Base-by-base conservation (phyloP, 2,888 invertebrate species). In the Charanyca ferruginea region DNA sequence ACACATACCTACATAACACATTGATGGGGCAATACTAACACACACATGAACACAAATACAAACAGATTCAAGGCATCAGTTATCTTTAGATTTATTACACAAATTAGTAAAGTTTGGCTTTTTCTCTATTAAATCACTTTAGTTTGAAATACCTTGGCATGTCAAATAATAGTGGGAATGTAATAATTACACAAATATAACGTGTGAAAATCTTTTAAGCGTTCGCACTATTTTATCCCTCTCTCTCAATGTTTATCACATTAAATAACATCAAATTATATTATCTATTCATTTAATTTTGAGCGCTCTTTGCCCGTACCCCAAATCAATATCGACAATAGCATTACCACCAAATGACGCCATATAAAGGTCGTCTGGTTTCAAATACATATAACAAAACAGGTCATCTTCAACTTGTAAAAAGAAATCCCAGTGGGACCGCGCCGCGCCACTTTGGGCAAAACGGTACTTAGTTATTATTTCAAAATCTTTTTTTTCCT, bases 381-480 rank as follows among this genome's bases (percentile, higher is more conserved):
- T 63, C 52, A 77, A 69, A 80, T 80, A n/a, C n/a, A n/a, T n/a
- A 62, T 60, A 75, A 62, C 76, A 63, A 70, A 77, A 77, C 78
- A 72, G 68, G 77, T 68, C 73, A 61, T 77, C 42, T 65, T 59
- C 45, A 63, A 70, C 32, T 52, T 67, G n/a, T 41, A 42, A 65
- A 79, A 73, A 65, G 66, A 65, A 77, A 66, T 65, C 79, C 74
- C 81, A 70, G 59, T 55, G 64, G 66, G 53, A 52, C 54, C 38
- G 3, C 52, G 45, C 51, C 66, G 44, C 63, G 38, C 38, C 58
- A 65, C 61, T 81, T 61, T 67, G 38, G 58, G 44, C 25, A 67
- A 70, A 79, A 83, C 22, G n/a, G 68, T 45, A 41, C 11, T 25
- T 60, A 41, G 57, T 68, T 69, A 69, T 81, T 78, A 81, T 67